Evolutionary conservation across 2,888 invertebrate species (phyloP), one percentile per base, ranked within the genome.

Genomic region (Drosophila birchii): DNA sequence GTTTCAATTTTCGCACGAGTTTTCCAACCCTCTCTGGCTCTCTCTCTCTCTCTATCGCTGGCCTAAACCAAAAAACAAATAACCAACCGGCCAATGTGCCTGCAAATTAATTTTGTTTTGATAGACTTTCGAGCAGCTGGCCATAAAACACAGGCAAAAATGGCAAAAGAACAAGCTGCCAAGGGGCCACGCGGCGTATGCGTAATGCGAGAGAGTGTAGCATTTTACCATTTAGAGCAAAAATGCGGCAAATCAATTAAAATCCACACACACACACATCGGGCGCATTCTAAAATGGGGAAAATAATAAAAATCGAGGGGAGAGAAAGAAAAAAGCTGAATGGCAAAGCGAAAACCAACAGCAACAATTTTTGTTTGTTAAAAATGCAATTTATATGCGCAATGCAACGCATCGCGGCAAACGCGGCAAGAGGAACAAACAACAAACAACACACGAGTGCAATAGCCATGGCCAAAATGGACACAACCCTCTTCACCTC

Each of bases 351-450:
- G 66, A 74, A 74, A 74, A 70, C 26, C 68, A 70, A 77, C 56
- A 61, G 59, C 44, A 51, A 70, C 77, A 81, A 75, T 75, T 77
- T 64, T 62, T 83, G 70, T 78, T 80, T 77, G 78, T 72, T 68
- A 85, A 87, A 87, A 88, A 87, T 82, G 78, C 89, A 89, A 86
- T 89, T 86, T 89, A 88, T 89, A 89, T 86, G 78, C 78, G 60
- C 74, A 69, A 58, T 63, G 80, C 78, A 84, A 70, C 71, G 62
- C 71, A 69, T 66, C 66, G 66, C 51, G 66, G 76, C 79, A 80
- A 76, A 18, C 51, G 66, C 51, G 66, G 76, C 79, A 80, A 76
- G 18, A 43, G 38, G 51, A 71, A 49, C 32, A 66, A 64, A 47
- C 59, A 63, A 63, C 36, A 7, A 5, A 61, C 23, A 60, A 36